Conservation (phyloP, 2,113 vertebrate genomes). For the Eurystomus gularis region DNA sequence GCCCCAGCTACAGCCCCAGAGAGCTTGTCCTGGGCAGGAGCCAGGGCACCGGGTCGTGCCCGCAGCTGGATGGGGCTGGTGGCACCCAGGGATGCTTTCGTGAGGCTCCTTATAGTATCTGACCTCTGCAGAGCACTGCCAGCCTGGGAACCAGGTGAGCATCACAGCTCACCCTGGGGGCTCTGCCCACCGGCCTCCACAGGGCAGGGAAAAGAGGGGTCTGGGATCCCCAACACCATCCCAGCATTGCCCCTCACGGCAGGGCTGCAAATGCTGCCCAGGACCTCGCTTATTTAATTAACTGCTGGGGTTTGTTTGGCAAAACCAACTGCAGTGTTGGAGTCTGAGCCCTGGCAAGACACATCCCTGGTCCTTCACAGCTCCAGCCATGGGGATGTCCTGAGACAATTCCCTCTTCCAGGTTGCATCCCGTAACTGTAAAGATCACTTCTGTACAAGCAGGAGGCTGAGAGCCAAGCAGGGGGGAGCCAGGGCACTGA, state of each 20-base stretch:
- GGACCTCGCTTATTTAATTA: background rate
- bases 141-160: background rate
- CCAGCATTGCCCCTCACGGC: background rate
- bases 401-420: background rate
- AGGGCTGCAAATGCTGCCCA: background rate
- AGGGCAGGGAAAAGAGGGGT: background rate
- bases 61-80: background rate
- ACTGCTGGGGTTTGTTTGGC: background rate
- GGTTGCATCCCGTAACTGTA: background rate
- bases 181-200: background rate
- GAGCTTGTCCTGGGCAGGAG: background rate
- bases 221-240: background rate
- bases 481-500: background rate
- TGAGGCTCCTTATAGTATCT: background rate
- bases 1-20: background rate
- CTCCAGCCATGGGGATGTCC: background rate
- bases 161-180: background rate
- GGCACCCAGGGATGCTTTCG: background rate
- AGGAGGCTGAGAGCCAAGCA: background rate
- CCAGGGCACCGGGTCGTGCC: fast-evolving
- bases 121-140: background rate
- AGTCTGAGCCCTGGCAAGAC: background rate
- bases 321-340: background rate
- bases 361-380: background rate
- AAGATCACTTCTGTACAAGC: background rate